Conservation (phyloP, 2,113 vertebrate species). For the Pluvialis apricaria region DNA sequence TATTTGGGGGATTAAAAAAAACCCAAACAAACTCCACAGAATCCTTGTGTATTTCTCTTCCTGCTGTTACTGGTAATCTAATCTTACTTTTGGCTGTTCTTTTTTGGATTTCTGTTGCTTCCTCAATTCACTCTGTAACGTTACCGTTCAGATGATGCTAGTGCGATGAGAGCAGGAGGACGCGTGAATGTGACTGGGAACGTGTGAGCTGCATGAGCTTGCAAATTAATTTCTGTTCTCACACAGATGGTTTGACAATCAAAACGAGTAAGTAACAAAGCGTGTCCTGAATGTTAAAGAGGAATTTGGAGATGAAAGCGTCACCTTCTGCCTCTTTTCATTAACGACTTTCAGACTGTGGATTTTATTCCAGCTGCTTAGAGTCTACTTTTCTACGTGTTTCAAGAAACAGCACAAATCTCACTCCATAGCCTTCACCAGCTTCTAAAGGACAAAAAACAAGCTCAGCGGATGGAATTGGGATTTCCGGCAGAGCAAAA, state of each 20-base stretch:
- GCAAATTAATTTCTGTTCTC: slow-evolving; percentile 10
- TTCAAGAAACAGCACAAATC: not conserved
- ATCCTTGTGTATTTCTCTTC: not conserved
- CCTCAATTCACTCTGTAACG: not conserved
- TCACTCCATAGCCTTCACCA: not conserved
- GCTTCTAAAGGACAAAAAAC: not conserved
- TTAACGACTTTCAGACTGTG: not conserved
- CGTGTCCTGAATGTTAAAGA: not conserved
- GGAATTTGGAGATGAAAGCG: not conserved
- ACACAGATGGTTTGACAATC: not conserved
- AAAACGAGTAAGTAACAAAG: not conserved
- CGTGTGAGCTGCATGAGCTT: not conserved
- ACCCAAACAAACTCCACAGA: not conserved
- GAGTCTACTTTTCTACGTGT: accelerated
- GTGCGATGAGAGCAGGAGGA: not conserved
- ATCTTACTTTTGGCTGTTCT: not conserved
- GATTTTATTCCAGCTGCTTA: not conserved
- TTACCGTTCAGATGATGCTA: not conserved
- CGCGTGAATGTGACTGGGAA: not conserved
- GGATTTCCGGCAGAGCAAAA: not conserved
- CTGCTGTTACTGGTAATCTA: not conserved
- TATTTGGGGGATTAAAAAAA: not conserved
- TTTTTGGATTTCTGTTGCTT: not conserved
- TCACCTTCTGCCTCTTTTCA: not conserved
- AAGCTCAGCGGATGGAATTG: not conserved